Conservation (phyloP, 1,140 invertebrate species). For the Drosophila lini region DNA sequence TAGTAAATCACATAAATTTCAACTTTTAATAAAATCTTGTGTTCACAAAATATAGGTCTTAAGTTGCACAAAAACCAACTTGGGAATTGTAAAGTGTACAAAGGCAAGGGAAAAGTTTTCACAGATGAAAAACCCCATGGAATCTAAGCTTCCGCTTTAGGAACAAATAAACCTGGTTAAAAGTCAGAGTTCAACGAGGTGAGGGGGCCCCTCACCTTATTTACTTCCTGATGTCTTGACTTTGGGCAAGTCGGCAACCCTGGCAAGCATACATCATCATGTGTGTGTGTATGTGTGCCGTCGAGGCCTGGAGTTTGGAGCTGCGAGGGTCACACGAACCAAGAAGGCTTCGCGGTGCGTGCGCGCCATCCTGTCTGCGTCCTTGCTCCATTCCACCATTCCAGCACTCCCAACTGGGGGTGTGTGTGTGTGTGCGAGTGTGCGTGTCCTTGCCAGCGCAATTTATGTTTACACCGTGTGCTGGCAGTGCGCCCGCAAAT, state of each 20-base stretch:
- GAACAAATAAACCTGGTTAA: not conserved
- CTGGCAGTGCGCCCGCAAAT: conserved; percentile 59
- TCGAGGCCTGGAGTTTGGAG: conserved; percentile 44
- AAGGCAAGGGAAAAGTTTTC: not conserved
- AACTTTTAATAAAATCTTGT: not conserved
- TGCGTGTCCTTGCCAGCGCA: conserved; percentile 53
- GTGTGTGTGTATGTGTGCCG: conserved; percentile 1
- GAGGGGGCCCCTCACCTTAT: not conserved
- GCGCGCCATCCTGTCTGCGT: conserved; percentile 58
- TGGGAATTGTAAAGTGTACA: not conserved
- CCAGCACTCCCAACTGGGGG: not conserved
- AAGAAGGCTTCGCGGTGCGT: conserved; percentile 46
- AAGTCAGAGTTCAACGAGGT: conserved; percentile 1
- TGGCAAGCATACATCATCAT: conserved; percentile 36
- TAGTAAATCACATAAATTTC: not conserved
- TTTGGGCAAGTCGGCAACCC: conserved; percentile 26
- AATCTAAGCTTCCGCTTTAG: not conserved
- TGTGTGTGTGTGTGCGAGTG: conserved; percentile 7
- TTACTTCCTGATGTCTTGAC: conserved; percentile 19
- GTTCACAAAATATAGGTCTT: not conserved
- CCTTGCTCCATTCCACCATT: conserved; percentile 35
- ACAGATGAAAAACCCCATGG: conserved; percentile 5
- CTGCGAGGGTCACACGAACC: conserved; percentile 31
- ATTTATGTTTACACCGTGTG: conserved; percentile 76
- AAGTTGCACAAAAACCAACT: not conserved